A percentile compares a stretch with the other conserved stretches of the same genome.
Conservation (phyloP, 2,888 invertebrate genomes). For the Synanthedon vespiformis region DNA sequence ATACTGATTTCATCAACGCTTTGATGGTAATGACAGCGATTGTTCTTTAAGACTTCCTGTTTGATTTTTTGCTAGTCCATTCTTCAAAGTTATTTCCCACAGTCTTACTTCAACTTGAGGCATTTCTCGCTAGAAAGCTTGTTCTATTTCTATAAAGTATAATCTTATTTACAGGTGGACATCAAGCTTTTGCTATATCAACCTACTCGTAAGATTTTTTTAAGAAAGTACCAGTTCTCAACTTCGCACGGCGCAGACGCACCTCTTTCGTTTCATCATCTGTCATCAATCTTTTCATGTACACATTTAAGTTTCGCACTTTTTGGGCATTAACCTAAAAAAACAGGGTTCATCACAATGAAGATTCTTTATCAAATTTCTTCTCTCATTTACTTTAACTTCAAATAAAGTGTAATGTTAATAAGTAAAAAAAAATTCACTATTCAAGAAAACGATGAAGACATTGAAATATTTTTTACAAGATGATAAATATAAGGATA, state of each 20-base stretch:
- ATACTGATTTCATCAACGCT: background rate
- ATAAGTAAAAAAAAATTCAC: no score
- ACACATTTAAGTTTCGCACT: background rate
- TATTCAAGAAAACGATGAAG: no score
- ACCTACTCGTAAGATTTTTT: background rate
- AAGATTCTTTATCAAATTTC: no score
- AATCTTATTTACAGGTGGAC: background rate
- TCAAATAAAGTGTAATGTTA: no score
- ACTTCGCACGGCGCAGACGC: background rate
- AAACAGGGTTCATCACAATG: background rate
- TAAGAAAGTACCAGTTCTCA: background rate
- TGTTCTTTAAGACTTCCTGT: background rate
- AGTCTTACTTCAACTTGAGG: background rate
- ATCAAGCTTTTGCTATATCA: background rate
- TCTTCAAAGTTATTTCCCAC: background rate
- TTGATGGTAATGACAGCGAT: background rate
- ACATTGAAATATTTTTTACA: no score
- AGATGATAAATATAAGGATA: no score
- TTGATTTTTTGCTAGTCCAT: background rate
- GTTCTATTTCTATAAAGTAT: background rate
- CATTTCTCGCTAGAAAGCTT: background rate
- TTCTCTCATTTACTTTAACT: no score
- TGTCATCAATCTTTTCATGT: background rate
- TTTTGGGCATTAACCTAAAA: background rate
- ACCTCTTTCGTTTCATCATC: background rate